Percentiles rank a stretch among this genome's conserved stretches.
These are phyloP conservation scores for Dusona sp. DNA, from an alignment of 2,888 invertebrate species.

Conservation along the genomic window DNA sequence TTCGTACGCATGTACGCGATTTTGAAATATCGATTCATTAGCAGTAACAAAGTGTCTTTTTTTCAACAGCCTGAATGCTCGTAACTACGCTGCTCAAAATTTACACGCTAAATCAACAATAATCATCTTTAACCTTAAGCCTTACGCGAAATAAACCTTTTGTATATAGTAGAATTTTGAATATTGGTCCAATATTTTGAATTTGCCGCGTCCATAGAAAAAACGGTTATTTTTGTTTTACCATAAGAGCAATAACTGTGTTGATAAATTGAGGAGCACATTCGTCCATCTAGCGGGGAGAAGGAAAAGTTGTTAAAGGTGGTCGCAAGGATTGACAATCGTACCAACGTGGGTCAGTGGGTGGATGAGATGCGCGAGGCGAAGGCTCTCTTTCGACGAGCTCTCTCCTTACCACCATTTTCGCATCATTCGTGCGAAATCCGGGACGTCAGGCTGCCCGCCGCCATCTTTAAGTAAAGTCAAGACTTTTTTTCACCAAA, in stretches of 20 bases:
- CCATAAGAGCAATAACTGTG: background rate
- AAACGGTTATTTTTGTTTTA: background rate
- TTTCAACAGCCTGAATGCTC: no score
- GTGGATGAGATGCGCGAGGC: constrained; percentile 69
- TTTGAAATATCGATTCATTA: background rate
- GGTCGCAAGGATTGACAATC: constrained; percentile 15
- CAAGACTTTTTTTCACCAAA: constrained; percentile 35
- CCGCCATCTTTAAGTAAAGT: constrained; percentile 80
- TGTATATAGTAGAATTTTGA: background rate
- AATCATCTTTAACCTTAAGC: no score
- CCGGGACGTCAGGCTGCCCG: constrained; percentile 76
- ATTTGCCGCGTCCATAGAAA: constrained; percentile 7
- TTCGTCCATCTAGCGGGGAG: constrained; percentile 17
- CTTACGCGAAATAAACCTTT: background rate
- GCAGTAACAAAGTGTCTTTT: no score
- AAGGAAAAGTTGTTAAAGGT: background rate
- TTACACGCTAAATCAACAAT: no score
- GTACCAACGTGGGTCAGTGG: constrained; percentile 64
- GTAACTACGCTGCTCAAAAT: no score
- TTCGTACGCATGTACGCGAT: background rate
- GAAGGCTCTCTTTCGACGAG: constrained; percentile 64
- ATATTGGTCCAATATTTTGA: background rate
- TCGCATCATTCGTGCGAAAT: constrained; percentile 80
- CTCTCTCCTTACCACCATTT: constrained; percentile 72
- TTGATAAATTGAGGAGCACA: background rate